Base-by-base conservation (phyloP, 2,113 vertebrate species). In the Rhinopomastus cyanomelas region DNA sequence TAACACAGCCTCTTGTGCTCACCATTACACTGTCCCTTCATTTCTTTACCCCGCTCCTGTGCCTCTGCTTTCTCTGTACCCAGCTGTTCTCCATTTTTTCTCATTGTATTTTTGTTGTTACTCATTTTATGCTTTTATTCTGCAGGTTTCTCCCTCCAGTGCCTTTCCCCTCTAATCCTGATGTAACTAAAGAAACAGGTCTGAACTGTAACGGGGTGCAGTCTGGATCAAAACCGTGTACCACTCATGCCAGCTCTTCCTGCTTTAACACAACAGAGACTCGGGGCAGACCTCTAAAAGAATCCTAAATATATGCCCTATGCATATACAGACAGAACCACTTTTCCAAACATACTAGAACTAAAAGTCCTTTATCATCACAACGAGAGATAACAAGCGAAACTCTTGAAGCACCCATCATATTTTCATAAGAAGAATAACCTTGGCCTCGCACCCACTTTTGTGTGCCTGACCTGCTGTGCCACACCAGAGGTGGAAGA, bases 401-500 rank as follows among this genome's bases (percentile, higher is more conserved):
- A 90, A 65, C 0, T 23, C 8, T 76, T 61, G 5, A 44, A 36
- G 5, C 19, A 49, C 15, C 30, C 84, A 44, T 1, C 7, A 14
- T 9, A 51, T 87, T 68, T 78, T 86, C 26, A 25, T 9, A 36
- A 5, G 7, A 74, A 56, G 13, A 84, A 61, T 23, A 78, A 73
- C 12, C 21, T 16, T 48, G 32, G 26, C 25, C 32, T 48, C 9
- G 20, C 39, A 48, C 3, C 12, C 12, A 8, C 42, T 55, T 39
- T 34, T 22, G 16, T 22, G 11, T 22, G 19, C 29, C 39, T 71
- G 36, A 78, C 55, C 17, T 44, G 42, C 55, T 16, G 25, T 39
- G 61, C 10, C 30, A 51, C 0, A 0, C 6, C 1, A 1, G 8
- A n/a, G 39, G n/a, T 9, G 74, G 23, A 25, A 9, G 14, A 53